Evolutionary conservation across 2,888 invertebrate genomes (phyloP).

Genomic region (Erynnis tages): DNA sequence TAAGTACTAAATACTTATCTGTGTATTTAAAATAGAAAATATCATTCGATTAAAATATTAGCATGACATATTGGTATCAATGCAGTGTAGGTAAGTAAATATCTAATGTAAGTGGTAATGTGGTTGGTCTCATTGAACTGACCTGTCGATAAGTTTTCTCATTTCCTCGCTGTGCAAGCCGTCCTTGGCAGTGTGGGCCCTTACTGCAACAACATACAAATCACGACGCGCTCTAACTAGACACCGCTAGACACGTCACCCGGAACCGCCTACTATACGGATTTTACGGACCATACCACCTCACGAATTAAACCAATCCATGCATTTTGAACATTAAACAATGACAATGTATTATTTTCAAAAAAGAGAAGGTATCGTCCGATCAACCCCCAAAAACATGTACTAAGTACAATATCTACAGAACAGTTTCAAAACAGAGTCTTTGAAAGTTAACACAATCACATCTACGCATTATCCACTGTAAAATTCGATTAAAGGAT

Average conservation of each 20-base stretch:
- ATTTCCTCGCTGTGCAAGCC: conserved; percentile 97
- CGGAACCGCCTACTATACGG: conserved; percentile 57
- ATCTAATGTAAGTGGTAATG: conserved; percentile 32
- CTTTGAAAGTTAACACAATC: conserved; percentile 69
- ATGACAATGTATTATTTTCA: not conserved
- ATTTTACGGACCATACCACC: conserved; percentile 51
- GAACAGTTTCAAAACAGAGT: conserved; percentile 59
- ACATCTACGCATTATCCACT: conserved; percentile 66
- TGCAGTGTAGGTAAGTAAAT: conserved; percentile 13
- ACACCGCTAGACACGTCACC: conserved; percentile 70
- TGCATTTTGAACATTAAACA: not conserved
- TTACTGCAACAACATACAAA: conserved; percentile 83
- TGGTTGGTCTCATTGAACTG: conserved; percentile 77
- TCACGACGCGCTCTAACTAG: conserved; percentile 78
- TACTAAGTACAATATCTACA: conserved; percentile 66
- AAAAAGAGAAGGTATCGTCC: conserved; percentile 11
- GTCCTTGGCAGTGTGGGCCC: conserved; percentile 90
- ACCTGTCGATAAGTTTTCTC: conserved; percentile 98
- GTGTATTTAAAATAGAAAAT: not conserved
- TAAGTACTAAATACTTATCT: conserved; percentile 6
- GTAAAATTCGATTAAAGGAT: conserved; percentile 43
- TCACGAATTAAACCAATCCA: not conserved
- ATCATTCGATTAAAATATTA: conserved; percentile 15
- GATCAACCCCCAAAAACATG: conserved; percentile 46
- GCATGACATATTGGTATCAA: conserved; percentile 1